A percentile compares a stretch with the other conserved stretches of the same genome.
Conservation (phyloP, 1,140 invertebrate genomes). For the Camponotus vicinus region DNA sequence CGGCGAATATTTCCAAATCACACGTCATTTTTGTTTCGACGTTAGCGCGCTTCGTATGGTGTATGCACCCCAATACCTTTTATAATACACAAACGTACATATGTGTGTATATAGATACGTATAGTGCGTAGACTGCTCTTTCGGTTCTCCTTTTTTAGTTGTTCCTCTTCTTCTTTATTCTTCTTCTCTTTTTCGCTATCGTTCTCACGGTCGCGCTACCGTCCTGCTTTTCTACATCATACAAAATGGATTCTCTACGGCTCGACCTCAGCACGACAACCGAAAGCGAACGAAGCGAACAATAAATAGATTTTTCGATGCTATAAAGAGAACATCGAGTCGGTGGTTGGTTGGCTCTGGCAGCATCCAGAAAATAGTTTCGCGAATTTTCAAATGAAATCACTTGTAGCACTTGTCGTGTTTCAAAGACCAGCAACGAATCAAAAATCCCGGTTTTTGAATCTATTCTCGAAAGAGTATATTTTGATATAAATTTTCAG, state of each 20-base stretch:
- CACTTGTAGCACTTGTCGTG: background rate
- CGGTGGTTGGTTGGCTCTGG: conserved; percentile 37
- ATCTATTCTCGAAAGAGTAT: too few relatives aligned
- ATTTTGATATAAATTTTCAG: background rate
- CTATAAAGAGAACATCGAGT: conserved; percentile 35
- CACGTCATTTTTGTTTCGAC: conserved; percentile 35
- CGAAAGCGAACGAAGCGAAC: conserved; percentile 47
- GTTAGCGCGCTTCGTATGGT: conserved; percentile 23
- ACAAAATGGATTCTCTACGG: conserved; percentile 59
- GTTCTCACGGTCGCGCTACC: conserved; percentile 42
- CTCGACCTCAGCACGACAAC: conserved; percentile 51
- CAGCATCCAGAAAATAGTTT: conserved; percentile 37
- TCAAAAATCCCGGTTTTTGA: background rate
- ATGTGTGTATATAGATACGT: background rate
- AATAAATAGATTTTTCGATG: conserved; percentile 60
- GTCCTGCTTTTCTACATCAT: conserved; percentile 50
- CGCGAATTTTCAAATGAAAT: conserved; percentile 25
- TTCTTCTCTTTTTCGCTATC: conserved; percentile 25
- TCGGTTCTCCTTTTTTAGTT: conserved; percentile 2
- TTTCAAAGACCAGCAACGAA: background rate
- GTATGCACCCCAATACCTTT: conserved; percentile 30
- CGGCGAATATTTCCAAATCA: conserved; percentile 61
- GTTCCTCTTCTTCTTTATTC: conserved; percentile 14
- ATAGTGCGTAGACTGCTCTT: background rate
- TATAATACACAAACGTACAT: conserved; percentile 1